Evolutionary conservation across 2,113 vertebrate genomes (phyloP), one percentile per base, ranked within the genome.

Genomic region (Petrocephalus microphthalmus): DNA sequence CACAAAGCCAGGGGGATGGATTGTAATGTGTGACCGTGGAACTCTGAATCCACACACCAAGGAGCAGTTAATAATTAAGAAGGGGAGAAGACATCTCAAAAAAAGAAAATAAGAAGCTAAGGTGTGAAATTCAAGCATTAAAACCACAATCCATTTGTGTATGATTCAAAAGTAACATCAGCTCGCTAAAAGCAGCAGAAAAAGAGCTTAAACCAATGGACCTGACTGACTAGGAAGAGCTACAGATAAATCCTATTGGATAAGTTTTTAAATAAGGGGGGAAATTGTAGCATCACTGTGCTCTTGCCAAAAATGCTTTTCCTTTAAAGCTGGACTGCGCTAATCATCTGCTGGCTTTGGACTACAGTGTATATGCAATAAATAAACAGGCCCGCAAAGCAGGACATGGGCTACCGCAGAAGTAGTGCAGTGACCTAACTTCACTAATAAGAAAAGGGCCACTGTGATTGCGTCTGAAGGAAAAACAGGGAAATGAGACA

Each of bases 1-100:
- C 15, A 78, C 71, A 78, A 78, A 78, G 71, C 71, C 71, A 78
- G 29, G 71, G 71, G 71, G 71, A 19, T 42, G 33, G 17, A 78
- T 78, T 78, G 71, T 78, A 42, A 78, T 42, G 71, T 78, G 71
- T 78, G 71, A 42, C 71, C 71, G 13, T 78, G 71, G 71, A 78
- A 5, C 13, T 78, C 71, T 42, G 71, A 78, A 78, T 2, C 29
- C 33, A 7, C 71, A 42, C 33, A 42, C 67, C 67, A 74, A 37
- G 67, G 13, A 42, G 5, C 33, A 78, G 71, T 15, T 42, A 19
- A 78, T 78, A 37, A 42, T 33, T 78, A 37, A 78, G 71, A 78
- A 78, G 29, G 8, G 33, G 33, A 78, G 33, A 7, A 6, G 15
- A 37, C 71, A 78, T 78, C 29, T 15, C 17, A 0, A n/a, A 29